These are phyloP conservation scores for Cardiocondyla obscurior DNA, from an alignment of 1,140 invertebrate species.

Conservation along the genomic window DNA sequence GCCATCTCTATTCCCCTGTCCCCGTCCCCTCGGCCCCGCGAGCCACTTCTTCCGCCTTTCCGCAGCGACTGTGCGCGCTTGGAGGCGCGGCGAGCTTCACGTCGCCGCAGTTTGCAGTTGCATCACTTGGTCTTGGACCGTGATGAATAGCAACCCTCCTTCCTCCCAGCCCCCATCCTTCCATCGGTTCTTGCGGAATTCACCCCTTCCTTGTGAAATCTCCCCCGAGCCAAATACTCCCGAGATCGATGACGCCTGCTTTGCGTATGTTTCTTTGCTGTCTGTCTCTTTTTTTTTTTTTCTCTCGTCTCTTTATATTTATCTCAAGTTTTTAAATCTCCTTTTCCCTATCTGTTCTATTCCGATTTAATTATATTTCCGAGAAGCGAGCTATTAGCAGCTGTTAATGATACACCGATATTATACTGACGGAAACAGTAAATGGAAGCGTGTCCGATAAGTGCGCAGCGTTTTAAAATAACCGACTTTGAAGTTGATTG, in stretches of 20 bases:
- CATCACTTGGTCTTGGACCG: conserved; percentile 53
- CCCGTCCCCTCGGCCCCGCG: conserved; percentile 53
- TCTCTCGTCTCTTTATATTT: neutral
- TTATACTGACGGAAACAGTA: neutral
- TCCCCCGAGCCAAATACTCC: neutral
- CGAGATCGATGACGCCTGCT: conserved; percentile 14
- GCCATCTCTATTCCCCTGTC: conserved; percentile 71
- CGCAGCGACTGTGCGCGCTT: conserved; percentile 36
- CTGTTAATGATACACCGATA: neutral
- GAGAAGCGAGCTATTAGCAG: neutral
- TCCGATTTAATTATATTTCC: neutral
- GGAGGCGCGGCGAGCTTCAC: conserved; percentile 64
- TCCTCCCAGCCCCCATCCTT: neutral
- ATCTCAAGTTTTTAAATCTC: neutral
- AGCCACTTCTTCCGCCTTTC: conserved; percentile 48
- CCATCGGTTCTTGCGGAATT: neutral
- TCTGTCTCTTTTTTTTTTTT: neutral
- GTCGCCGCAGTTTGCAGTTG: conserved; percentile 69
- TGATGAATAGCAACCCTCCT: conserved; percentile 59
- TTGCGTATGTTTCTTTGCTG: neutral
- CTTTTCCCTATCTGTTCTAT: neutral
- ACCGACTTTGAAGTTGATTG: conserved; percentile 1
- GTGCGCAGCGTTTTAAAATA: neutral
- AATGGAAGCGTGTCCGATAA: conserved; percentile 10
- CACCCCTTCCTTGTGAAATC: conserved; percentile 12